Conservation (phyloP, 1,140 invertebrate genomes). For the Drosophila yakuba region DNA sequence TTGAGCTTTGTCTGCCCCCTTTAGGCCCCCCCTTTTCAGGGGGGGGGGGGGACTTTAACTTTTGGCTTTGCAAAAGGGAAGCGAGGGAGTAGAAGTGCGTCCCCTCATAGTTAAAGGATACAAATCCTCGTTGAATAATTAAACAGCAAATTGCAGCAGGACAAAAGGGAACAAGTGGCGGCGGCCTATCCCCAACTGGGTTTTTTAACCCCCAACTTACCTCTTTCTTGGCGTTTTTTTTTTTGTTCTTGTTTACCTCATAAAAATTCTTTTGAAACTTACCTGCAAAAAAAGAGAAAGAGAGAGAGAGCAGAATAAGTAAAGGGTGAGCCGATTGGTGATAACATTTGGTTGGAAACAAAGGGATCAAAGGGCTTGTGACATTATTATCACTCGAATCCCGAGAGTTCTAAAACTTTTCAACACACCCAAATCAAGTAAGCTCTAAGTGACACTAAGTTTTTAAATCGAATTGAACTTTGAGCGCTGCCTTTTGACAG, state of each 20-base stretch:
- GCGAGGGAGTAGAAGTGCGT: too few species aligned
- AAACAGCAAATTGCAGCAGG: slow-evolving; percentile 67
- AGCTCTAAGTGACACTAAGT: slow-evolving; percentile 10
- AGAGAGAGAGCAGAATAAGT: slow-evolving; percentile 27
- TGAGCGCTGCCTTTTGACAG: slow-evolving; percentile 1
- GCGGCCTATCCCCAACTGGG: slow-evolving; percentile 33
- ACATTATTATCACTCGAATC: slow-evolving; percentile 30
- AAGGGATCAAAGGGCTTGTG: slow-evolving; percentile 19
- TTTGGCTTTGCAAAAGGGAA: slow-evolving; percentile 26
- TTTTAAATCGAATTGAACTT: slow-evolving; percentile 23
- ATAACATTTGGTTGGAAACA: slow-evolving; percentile 19
- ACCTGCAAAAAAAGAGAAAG: slow-evolving; percentile 39
- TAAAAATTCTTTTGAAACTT: slow-evolving; percentile 51
- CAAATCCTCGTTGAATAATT: slow-evolving; percentile 68
- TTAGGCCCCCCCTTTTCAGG: slow-evolving; percentile 5
- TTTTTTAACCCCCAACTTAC: slow-evolving; percentile 38
- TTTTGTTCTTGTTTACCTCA: slow-evolving; percentile 23
- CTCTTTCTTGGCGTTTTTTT: slow-evolving; percentile 22
- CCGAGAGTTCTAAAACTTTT: slow-evolving; percentile 16
- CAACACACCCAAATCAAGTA: slow-evolving; percentile 27
- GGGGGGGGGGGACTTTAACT: slow-evolving; percentile 18
- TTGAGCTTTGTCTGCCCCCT: slow-evolving; percentile 44
- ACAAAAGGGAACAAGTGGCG: slow-evolving; percentile 40
- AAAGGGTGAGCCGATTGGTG: slow-evolving; percentile 36
- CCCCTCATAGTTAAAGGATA: slow-evolving; percentile 51